These are phyloP conservation scores for Dynastes maya DNA, from an alignment of 2,888 invertebrate species.

Conservation along the genomic window DNA sequence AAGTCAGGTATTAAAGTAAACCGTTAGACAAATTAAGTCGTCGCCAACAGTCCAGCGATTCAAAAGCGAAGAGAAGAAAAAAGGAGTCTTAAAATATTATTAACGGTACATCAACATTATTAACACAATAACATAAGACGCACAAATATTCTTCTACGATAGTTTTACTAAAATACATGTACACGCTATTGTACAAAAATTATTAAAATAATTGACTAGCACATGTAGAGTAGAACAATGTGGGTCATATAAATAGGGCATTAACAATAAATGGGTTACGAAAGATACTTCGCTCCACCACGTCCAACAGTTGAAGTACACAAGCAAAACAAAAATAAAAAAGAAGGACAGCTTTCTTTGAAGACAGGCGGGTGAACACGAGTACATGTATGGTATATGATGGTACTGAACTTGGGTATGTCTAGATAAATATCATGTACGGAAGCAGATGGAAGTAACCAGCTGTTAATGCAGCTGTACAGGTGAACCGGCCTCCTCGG, in stretches of 20 bases:
- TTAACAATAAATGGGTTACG: slow-evolving; percentile 8
- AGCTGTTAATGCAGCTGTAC: slow-evolving; percentile 62
- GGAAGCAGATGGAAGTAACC: slow-evolving; percentile 67
- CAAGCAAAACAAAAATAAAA: neutral
- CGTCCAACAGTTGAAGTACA: neutral
- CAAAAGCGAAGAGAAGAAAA: slow-evolving; percentile 4
- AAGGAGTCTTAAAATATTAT: slow-evolving; percentile 6
- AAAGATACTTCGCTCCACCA: neutral
- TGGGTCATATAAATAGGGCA: slow-evolving; percentile 10
- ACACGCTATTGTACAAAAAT: too few species aligned
- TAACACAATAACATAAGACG: neutral
- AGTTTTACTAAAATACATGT: too few species aligned
- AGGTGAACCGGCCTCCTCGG: slow-evolving; percentile 49
- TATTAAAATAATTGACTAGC: too few species aligned
- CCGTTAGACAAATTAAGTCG: slow-evolving; percentile 27
- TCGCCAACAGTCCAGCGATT: slow-evolving; percentile 17
- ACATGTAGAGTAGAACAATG: neutral
- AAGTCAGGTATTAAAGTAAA: slow-evolving; percentile 32
- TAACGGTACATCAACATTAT: slow-evolving; percentile 16
- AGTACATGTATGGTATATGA: slow-evolving; percentile 28
- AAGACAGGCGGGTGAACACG: neutral
- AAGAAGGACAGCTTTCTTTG: slow-evolving; percentile 1
- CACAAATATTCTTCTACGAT: neutral
- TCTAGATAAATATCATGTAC: slow-evolving; percentile 60
- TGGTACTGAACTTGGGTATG: slow-evolving; percentile 48